These are phyloP conservation scores for Cervus canadensis DNA, from an alignment of 2,113 vertebrate species.

Conservation along the genomic window DNA sequence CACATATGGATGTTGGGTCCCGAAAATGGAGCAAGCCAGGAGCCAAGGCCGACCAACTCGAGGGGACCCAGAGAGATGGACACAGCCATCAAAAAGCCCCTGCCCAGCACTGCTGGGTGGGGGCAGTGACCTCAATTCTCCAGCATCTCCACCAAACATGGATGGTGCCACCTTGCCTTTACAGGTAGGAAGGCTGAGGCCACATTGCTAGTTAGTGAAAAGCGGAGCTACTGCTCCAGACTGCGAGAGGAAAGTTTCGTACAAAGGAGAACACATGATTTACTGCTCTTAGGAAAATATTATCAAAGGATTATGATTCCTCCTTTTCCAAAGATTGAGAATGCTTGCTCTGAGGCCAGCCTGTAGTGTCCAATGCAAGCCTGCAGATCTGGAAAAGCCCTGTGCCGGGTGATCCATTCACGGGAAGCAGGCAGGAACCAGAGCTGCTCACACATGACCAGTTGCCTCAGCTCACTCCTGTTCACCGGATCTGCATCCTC, in stretches of 20 bases:
- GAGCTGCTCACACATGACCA: background rate
- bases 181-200: background rate
- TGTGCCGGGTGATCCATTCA: background rate
- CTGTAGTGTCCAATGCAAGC: background rate
- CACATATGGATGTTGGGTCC: background rate
- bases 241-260: background rate
- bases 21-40: background rate
- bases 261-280: background rate
- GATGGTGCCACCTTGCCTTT: background rate
- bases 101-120: background rate
- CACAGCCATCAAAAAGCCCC: background rate
- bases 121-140: background rate
- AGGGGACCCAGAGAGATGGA: no score
- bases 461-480: fast-evolving
- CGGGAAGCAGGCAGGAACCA: background rate
- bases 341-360: slow-evolving; percentile 48
- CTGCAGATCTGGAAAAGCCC: slow-evolving; percentile 38
- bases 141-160: fast-evolving
- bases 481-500: fast-evolving
- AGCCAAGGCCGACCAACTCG: background rate
- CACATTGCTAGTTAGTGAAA: background rate
- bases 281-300: slow-evolving; percentile 62
- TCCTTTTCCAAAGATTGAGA: slow-evolving; percentile 45
- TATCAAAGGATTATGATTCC: slow-evolving; percentile 27
- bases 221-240: background rate